Conservation (phyloP, 1,140 invertebrate species). For the Caenorhabditis inopinata region DNA sequence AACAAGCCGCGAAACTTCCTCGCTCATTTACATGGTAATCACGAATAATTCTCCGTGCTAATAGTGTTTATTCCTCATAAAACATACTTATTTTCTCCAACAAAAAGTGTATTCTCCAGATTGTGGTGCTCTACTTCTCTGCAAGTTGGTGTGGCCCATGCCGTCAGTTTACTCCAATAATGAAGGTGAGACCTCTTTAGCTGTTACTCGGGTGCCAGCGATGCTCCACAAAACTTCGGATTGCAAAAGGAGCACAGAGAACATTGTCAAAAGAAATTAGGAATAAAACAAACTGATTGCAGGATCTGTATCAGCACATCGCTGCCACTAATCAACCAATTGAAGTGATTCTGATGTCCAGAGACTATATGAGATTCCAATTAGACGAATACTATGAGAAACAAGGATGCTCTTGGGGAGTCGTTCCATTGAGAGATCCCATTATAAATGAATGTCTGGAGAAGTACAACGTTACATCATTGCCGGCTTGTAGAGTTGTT, state of each 20-base stretch:
- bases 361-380: constrained; percentile 35
- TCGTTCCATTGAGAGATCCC: constrained; percentile 6
- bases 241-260: neutral
- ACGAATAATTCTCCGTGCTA: too few species aligned
- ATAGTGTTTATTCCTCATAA: too few species aligned
- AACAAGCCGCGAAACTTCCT: too few species aligned
- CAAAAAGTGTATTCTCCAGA: neutral
- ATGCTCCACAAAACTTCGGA: neutral
- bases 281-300: too few species aligned
- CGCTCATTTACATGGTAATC: too few species aligned
- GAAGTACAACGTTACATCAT: constrained; percentile 6
- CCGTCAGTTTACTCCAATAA: constrained; percentile 14
- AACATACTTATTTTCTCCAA: too few species aligned
- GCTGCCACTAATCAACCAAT: neutral
- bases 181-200: neutral
- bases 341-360: constrained; percentile 20
- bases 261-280: too few species aligned
- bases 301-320: constrained; percentile 24
- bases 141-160: constrained; percentile 20
- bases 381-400: constrained; percentile 27
- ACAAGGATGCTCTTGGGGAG: constrained; percentile 23
- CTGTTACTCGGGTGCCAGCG: neutral
- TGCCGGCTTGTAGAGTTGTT: constrained; percentile 22
- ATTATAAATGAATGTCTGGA: constrained; percentile 17
- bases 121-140: constrained; percentile 26